These are phyloP conservation scores for Myotis findleyi DNA, from an alignment of 2,797 vertebrate genomes.

Conservation along the genomic window DNA sequence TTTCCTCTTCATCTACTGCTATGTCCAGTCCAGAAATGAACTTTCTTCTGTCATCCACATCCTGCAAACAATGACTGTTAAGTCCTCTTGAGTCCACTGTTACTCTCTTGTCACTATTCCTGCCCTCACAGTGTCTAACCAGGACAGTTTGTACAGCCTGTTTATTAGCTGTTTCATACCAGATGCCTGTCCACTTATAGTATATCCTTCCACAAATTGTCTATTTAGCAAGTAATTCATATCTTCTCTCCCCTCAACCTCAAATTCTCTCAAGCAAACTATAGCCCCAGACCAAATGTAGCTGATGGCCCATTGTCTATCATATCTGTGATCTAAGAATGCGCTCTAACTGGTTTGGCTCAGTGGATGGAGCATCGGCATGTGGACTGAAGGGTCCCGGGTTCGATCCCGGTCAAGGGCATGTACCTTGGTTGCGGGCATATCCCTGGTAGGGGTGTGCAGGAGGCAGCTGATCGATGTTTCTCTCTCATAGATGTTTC, in stretches of 20 bases:
- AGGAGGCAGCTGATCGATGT: too few species aligned
- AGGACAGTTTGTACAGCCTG: neutral
- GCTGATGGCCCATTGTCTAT: neutral
- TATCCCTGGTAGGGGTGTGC: too few species aligned
- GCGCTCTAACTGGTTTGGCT: too few species aligned
- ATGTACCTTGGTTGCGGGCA: too few species aligned
- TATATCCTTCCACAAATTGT: neutral
- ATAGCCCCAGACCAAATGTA: neutral
- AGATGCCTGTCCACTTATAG: neutral
- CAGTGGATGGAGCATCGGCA: too few species aligned
- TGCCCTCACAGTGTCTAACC: neutral
- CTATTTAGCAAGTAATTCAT: neutral
- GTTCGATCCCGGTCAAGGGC: too few species aligned
- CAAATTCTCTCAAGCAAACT: neutral
- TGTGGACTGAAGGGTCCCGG: too few species aligned
- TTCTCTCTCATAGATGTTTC: too few species aligned
- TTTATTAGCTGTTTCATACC: neutral
- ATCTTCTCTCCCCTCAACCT: neutral
- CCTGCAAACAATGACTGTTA: neutral
- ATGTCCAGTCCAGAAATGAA: neutral
- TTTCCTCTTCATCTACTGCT: neutral
- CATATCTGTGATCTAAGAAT: neutral
- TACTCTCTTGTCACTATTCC: neutral
- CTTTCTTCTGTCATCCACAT: neutral
- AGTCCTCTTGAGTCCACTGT: neutral